A percentile compares a stretch with the other conserved stretches of the same genome.
Conservation (phyloP, 2,888 invertebrate species). For the Dromius quadrimaculatus region DNA sequence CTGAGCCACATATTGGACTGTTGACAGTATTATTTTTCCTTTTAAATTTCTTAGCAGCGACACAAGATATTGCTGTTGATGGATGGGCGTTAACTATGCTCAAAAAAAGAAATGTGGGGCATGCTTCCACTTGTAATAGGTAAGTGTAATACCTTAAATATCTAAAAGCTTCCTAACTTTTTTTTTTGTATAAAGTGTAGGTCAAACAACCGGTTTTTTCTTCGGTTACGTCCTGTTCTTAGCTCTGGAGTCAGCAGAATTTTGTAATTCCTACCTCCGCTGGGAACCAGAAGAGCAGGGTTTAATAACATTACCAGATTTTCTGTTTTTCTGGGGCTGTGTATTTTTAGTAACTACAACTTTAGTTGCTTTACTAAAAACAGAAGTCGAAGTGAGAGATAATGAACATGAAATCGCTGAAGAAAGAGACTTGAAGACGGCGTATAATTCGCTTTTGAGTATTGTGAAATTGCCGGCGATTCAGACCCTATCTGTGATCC, state of each 20-base stretch:
- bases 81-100: conserved; percentile 99
- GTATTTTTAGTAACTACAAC: conserved; percentile 92
- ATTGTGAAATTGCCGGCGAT: conserved; percentile 89
- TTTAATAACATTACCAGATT: conserved; percentile 72
- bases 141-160: no score
- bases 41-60: conserved; percentile 96
- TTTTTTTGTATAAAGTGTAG: no score
- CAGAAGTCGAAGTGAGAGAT: conserved; percentile 73
- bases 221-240: conserved; percentile 96
- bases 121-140: conserved; percentile 98
- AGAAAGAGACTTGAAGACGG: conserved; percentile 72
- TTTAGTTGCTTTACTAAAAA: conserved; percentile 88
- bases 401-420: conserved; percentile 64
- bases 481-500: conserved; percentile 79
- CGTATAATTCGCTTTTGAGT: conserved; percentile 85
- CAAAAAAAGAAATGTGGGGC: conserved; percentile 94
- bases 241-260: conserved; percentile 94
- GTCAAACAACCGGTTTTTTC: conserved; percentile 98
- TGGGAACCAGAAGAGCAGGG: conserved; percentile 76
- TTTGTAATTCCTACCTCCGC: conserved; percentile 94
- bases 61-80: conserved; percentile 99
- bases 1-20: conserved; percentile 77
- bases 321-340: conserved; percentile 95
- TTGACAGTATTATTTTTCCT: conserved; percentile 90
- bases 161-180: no score